These are phyloP conservation scores for Chlorospingus semifuscus DNA, from an alignment of 2,797 vertebrate species.

Conservation along the genomic window DNA sequence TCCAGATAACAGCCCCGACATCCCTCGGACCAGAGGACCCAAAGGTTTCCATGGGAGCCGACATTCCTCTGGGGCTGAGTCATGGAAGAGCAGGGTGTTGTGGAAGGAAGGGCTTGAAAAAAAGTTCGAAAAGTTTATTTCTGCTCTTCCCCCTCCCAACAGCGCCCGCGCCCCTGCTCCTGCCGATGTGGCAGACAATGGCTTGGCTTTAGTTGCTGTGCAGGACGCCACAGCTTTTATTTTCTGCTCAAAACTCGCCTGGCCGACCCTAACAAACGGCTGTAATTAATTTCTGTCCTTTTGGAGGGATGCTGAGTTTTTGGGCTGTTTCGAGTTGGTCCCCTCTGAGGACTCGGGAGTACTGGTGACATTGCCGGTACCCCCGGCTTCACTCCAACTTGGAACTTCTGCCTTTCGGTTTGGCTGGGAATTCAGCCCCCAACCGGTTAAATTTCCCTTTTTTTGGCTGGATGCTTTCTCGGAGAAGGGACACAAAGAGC, in stretches of 20 bases:
- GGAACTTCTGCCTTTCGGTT: not conserved
- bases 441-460: not conserved
- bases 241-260: not conserved
- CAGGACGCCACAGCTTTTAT: not conserved
- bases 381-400: not conserved
- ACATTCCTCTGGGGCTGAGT: conserved; percentile 87
- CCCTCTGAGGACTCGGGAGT: not conserved
- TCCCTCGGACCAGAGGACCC: conserved; percentile 56
- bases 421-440: not conserved
- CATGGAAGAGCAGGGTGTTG: conserved; percentile 71
- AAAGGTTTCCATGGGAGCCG: conserved; percentile 84
- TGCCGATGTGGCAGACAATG: conserved; percentile 94
- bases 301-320: not conserved
- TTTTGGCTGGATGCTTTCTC: not conserved
- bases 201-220: conserved; percentile 41
- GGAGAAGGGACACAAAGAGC: not conserved
- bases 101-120: conserved; percentile 70
- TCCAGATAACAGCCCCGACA: conserved; percentile 36
- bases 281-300: not conserved
- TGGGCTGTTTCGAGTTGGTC: not conserved
- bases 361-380: not conserved
- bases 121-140: conserved; percentile 73
- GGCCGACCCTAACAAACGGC: not conserved
- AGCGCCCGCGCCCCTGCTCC: conserved; percentile 41
- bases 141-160: conserved; percentile 30